Conservation (phyloP, 2,888 invertebrate genomes). For the Argyresthia albistria region DNA sequence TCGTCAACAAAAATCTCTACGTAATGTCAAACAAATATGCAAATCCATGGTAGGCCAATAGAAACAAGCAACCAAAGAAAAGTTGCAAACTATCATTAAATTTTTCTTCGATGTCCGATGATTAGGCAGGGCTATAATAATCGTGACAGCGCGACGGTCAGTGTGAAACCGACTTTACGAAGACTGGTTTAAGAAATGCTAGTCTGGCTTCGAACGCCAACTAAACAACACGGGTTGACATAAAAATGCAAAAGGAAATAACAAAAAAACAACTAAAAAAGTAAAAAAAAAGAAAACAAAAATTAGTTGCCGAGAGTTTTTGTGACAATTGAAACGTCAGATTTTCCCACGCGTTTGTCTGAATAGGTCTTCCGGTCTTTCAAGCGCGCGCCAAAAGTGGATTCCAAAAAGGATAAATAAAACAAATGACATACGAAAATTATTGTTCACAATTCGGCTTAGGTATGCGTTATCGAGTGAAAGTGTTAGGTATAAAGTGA, state of each 20-base stretch:
- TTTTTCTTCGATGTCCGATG: constrained; percentile 44
- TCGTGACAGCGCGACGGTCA: constrained; percentile 20
- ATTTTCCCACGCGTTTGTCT: background rate
- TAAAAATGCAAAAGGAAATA: constrained; percentile 10
- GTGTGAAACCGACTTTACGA: constrained; percentile 19
- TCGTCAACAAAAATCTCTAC: too few species aligned
- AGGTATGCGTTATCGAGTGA: constrained; percentile 33
- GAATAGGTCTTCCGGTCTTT: background rate
- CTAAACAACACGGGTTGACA: constrained; percentile 21
- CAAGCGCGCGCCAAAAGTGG: background rate
- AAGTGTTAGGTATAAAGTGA: constrained; percentile 61
- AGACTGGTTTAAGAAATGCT: constrained; percentile 50
- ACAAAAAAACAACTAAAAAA: constrained; percentile 17
- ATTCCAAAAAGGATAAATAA: background rate
- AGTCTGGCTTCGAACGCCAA: constrained; percentile 35
- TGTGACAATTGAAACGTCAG: background rate
- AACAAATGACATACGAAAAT: background rate
- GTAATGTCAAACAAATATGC: background rate
- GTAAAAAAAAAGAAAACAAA: constrained; percentile 8
- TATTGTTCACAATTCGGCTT: background rate
- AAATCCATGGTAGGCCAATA: background rate
- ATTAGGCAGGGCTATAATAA: constrained; percentile 34
- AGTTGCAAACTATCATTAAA: constrained; percentile 19
- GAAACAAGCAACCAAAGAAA: background rate
- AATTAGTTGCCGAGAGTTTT: too few species aligned